Evolutionary conservation across 1,140 invertebrate species (phyloP).

Genomic region (Diorhabda sublineata): DNA sequence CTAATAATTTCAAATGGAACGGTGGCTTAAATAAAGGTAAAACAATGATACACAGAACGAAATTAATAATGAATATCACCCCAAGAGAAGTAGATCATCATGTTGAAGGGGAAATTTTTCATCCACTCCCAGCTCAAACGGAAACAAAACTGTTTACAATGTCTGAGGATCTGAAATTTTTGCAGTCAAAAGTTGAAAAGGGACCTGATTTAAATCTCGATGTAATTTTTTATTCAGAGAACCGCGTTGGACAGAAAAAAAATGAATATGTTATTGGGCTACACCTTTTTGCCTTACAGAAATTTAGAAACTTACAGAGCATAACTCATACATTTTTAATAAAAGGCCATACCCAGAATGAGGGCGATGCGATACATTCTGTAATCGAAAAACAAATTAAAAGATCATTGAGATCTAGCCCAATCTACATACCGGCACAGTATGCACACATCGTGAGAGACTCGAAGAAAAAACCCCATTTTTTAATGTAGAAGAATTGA

Average conservation of each 20-base stretch:
- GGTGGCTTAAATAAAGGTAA: too few species aligned
- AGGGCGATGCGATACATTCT: conserved; percentile 17
- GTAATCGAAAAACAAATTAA: conserved; percentile 20
- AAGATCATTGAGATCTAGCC: conserved; percentile 26
- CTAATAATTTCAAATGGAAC: too few species aligned
- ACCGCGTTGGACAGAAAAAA: conserved; percentile 15
- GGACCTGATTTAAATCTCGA: background rate
- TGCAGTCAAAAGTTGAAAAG: too few species aligned
- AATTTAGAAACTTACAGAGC: conserved; percentile 4
- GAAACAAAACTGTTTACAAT: too few species aligned
- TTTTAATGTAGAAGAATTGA: background rate
- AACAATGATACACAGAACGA: too few species aligned
- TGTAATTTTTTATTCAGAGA: conserved; percentile 18
- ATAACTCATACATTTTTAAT: conserved; percentile 20
- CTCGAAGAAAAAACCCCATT: background rate
- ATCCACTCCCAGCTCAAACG: too few species aligned
- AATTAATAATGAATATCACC: too few species aligned
- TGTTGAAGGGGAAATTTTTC: too few species aligned
- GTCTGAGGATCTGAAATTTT: too few species aligned
- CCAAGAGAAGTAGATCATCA: too few species aligned
- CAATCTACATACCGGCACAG: conserved; percentile 32
- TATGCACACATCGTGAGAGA: conserved; percentile 8
- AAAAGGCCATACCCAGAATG: conserved; percentile 10
- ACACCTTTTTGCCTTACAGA: conserved; percentile 5
- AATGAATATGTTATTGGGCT: conserved; percentile 14